Base-by-base conservation (phyloP, 2,888 invertebrate species). In the Chironomus tentans region DNA sequence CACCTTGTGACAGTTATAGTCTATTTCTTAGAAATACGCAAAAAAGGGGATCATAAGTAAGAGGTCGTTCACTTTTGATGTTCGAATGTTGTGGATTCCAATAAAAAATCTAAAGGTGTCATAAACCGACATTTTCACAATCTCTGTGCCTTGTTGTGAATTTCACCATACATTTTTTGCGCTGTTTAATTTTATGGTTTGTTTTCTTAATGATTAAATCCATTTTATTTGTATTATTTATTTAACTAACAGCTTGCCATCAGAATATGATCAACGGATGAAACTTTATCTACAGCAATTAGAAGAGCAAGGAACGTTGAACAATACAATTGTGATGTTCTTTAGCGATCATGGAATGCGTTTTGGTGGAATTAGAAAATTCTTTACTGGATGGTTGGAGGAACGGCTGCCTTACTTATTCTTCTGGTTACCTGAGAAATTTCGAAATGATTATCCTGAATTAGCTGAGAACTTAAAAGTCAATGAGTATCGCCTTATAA, bases 331-430 rank as follows among this genome's bases (percentile, higher is more conserved):
- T 79, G 84, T 93, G 1, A 85, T 93, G 76, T 90, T 92, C 78
- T 85, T 93, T 74, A 92, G 93, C 80, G 93, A 93, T 81, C 93
- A 93, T 79, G 93, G 94, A 0, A 87, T 92, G 80, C 86, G 93
- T 7, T 92, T 90, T 81, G 93, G 93, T 0, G 87, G 87, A n/a
- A 87, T 90, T 68, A 86, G 93, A 4, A 56, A 69, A 3, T 18
- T 21, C 2, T 85, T 88, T 78, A 87, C 90, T 46, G 92, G 92
- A 0, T 93, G 91, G 86, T 87, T 92, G 79, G 93, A 94, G 80
- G 92, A 93, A 79, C 87, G 93, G 13, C 80, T 93, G 79, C 93
- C 94, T 0, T 90, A 89, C 79, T 85, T 92, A 62, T 92, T 90
- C 80, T 82, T 93, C 24, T 90, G 88, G 85, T 78, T 90, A 65